Percentiles rank a stretch among this genome's conserved stretches.
phyloP scores from a whole-genome alignment of 2,113 vertebrate genomes.

The Eudyptes chrysolophus region DNA sequence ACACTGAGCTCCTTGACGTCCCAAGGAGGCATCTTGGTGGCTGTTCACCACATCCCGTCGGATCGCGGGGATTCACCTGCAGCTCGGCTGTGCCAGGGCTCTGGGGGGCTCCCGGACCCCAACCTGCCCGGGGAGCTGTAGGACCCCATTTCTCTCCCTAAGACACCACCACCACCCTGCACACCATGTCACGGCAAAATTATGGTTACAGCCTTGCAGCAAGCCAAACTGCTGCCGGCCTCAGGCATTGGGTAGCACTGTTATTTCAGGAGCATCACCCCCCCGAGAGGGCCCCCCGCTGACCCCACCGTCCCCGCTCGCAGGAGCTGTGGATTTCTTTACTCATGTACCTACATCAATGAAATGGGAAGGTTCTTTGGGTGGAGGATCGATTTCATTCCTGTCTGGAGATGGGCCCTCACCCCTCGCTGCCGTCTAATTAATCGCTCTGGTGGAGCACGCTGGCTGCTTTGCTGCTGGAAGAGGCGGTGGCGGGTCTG shows the following conservation, averaged over 20 bases:
- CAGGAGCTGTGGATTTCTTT: not conserved
- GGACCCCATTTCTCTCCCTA: not conserved
- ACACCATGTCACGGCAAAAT: not conserved
- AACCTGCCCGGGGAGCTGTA: not conserved
- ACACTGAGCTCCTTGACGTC: accelerated
- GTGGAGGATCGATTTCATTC: not conserved
- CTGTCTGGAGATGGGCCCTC: not conserved
- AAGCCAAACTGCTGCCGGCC: not conserved
- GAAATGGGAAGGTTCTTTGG: not conserved
- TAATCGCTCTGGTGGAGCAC: not conserved
- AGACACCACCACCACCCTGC: not conserved
- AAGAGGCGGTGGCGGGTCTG: accelerated
- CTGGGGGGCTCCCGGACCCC: not conserved
- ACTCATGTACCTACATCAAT: not conserved
- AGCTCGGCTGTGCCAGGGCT: not conserved
- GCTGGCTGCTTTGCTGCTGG: not conserved
- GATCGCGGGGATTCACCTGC: accelerated
- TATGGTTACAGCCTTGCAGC: not conserved
- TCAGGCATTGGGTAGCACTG: accelerated
- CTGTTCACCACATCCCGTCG: accelerated
- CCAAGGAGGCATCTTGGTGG: accelerated
- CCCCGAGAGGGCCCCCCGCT: not conserved
- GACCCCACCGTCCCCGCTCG: accelerated
- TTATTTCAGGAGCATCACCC: not conserved
- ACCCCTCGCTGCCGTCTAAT: not conserved